phyloP scores from a whole-genome alignment of 2,113 vertebrate genomes.

The Melanerpes formicivorus region DNA sequence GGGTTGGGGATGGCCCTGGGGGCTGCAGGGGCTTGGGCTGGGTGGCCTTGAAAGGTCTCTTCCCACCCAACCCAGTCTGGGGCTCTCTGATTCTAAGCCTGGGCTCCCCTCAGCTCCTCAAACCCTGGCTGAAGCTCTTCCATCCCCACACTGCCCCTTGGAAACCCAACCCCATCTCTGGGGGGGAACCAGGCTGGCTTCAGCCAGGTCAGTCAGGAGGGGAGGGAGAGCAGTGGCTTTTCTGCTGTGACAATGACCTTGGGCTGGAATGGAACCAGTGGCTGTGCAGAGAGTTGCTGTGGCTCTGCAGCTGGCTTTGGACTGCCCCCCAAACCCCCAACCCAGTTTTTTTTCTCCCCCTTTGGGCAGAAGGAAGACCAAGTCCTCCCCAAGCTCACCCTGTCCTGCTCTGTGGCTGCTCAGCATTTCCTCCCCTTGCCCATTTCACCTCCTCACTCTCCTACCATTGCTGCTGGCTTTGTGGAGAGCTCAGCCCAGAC shows the following conservation, averaged over 20 bases:
- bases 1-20: no score
- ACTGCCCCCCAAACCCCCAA: background rate
- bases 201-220: background rate
- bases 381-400: background rate
- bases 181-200: background rate
- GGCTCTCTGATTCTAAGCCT: no score
- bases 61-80: no score
- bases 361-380: background rate
- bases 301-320: background rate
- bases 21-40: no score
- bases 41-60: no score
- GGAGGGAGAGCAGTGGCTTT: background rate
- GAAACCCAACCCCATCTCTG: background rate
- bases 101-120: background rate
- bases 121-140: background rate
- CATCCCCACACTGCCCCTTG: background rate
- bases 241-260: background rate
- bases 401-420: background rate
- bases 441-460: background rate
- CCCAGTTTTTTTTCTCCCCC: background rate
- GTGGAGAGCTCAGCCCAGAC: background rate
- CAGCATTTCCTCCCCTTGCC: accelerated
- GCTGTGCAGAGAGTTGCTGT: background rate
- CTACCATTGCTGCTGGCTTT: background rate
- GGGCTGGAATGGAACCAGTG: background rate